phyloP scores from a whole-genome alignment of 92 coral and sea anemone species.

The Blastomussa wellsi region DNA sequence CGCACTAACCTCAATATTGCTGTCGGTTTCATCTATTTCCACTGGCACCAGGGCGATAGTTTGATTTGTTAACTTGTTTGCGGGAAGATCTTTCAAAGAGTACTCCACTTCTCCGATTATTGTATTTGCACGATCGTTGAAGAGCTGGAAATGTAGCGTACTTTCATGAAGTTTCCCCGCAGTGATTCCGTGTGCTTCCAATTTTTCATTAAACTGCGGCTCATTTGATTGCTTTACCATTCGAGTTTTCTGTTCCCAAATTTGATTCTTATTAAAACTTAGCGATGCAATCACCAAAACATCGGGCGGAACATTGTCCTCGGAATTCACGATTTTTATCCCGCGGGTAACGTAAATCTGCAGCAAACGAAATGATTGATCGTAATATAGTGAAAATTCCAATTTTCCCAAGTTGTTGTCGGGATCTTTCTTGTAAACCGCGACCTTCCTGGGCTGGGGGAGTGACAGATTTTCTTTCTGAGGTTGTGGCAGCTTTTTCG shows the following conservation, averaged over 20 bases:
- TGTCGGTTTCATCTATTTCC: constrained; percentile 34
- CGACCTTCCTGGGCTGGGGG: constrained; percentile 29
- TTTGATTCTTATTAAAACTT: constrained; percentile 47
- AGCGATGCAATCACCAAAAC: constrained; percentile 52
- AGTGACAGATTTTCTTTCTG: background rate
- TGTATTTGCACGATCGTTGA: constrained; percentile 56
- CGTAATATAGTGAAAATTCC: constrained; percentile 77
- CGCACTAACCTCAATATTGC: constrained; percentile 24
- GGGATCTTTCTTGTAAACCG: constrained; percentile 21
- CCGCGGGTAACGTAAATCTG: constrained; percentile 70
- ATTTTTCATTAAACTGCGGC: constrained; percentile 82
- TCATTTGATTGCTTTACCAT: constrained; percentile 51
- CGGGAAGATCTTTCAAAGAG: constrained; percentile 68
- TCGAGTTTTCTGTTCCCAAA: constrained; percentile 73
- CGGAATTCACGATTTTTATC: constrained; percentile 39
- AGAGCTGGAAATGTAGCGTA: constrained; percentile 62
- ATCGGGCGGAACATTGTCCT: constrained; percentile 32
- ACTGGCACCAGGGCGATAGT: constrained; percentile 46
- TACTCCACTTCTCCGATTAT: constrained; percentile 76
- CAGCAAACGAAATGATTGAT: constrained; percentile 64
- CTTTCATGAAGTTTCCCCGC: constrained; percentile 66
- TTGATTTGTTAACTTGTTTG: constrained; percentile 64
- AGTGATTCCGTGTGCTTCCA: constrained; percentile 63
- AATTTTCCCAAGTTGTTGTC: constrained; percentile 61
- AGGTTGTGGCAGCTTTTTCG: background rate